Percentiles rank a stretch among this genome's conserved stretches.
Evolutionary conservation across 2,113 vertebrate species (phyloP).

Genomic region (Scophthalmus maximus): DNA sequence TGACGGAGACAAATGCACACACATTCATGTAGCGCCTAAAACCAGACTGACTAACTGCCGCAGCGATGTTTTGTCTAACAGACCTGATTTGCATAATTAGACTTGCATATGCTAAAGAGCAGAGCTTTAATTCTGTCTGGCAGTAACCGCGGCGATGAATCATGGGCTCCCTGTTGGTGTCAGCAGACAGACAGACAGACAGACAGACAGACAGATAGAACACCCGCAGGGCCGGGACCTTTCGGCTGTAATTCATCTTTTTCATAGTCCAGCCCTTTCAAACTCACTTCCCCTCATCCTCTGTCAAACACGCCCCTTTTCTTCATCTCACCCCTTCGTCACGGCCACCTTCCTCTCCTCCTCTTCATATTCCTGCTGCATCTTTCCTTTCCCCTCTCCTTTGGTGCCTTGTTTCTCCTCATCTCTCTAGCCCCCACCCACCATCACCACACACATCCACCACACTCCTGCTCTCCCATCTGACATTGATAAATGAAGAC

Average conservation of each 20-base stretch:
- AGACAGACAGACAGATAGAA: conserved; percentile 27
- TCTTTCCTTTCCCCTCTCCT: conserved; percentile 40
- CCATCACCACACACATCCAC: conserved; percentile 37
- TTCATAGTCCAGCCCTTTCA: conserved; percentile 26
- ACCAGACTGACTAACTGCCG: conserved; percentile 59
- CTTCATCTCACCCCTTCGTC: conserved; percentile 27
- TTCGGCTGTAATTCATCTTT: conserved; percentile 41
- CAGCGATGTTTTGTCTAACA: conserved; percentile 57
- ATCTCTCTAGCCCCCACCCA: conserved; percentile 24
- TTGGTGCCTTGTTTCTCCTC: conserved; percentile 65
- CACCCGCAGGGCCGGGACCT: conserved; percentile 39
- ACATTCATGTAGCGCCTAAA: conserved; percentile 32
- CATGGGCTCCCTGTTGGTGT: conserved; percentile 42
- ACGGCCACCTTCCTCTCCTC: conserved; percentile 11
- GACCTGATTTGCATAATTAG: conserved; percentile 78
- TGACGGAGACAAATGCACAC: conserved; percentile 53
- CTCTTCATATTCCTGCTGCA: conserved; percentile 30
- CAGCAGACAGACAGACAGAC: conserved; percentile 34
- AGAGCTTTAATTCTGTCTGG: conserved; percentile 71
- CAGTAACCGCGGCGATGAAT: conserved; percentile 66
- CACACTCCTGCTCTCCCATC: conserved; percentile 56
- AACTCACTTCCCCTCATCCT: conserved; percentile 48
- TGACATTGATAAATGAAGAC: conserved; percentile 80
- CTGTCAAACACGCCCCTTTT: conserved; percentile 37
- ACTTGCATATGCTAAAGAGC: conserved; percentile 79